A percentile compares a stretch with the other conserved stretches of the same genome.
phyloP scores from a whole-genome alignment of 2,113 vertebrate species.

The Cromileptes altivelis region DNA sequence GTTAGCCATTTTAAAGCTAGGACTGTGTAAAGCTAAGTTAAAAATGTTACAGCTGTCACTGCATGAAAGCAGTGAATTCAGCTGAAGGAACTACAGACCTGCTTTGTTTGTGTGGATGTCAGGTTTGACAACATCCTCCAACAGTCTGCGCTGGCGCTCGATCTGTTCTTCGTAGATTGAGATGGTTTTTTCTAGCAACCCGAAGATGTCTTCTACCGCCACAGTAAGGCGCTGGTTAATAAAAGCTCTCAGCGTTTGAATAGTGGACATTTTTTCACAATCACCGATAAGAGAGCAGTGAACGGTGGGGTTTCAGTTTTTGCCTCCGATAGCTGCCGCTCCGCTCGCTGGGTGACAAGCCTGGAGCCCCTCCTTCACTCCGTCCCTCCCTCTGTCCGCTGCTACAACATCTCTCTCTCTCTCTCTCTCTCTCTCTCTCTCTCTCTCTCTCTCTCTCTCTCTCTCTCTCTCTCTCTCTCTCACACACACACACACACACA shows the following conservation, averaged over 20 bases:
- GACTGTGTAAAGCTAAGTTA: not conserved
- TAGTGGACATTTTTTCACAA: constrained; percentile 3
- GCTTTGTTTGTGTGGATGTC: not conserved
- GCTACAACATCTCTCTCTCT: too few species aligned
- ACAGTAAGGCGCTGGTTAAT: not conserved
- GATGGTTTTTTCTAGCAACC: constrained; percentile 2
- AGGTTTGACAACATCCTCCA: not conserved
- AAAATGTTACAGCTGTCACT: not conserved
- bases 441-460: too few species aligned
- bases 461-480: too few species aligned
- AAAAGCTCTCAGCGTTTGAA: constrained; percentile 6
- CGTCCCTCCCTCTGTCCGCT: not conserved
- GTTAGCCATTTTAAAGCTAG: not conserved
- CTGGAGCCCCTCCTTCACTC: not conserved
- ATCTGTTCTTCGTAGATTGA: constrained; percentile 15
- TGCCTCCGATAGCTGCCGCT: not conserved
- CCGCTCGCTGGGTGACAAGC: not conserved
- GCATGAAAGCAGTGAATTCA: too few species aligned
- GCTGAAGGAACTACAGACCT: not conserved
- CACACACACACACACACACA: too few species aligned
- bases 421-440: too few species aligned
- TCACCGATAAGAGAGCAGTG: not conserved
- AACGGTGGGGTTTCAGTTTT: not conserved
- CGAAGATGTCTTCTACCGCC: constrained; percentile 13
- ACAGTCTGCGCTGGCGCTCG: not conserved